phyloP scores from a whole-genome alignment of 2,888 invertebrate species.

The Seladonia tumulorum region DNA sequence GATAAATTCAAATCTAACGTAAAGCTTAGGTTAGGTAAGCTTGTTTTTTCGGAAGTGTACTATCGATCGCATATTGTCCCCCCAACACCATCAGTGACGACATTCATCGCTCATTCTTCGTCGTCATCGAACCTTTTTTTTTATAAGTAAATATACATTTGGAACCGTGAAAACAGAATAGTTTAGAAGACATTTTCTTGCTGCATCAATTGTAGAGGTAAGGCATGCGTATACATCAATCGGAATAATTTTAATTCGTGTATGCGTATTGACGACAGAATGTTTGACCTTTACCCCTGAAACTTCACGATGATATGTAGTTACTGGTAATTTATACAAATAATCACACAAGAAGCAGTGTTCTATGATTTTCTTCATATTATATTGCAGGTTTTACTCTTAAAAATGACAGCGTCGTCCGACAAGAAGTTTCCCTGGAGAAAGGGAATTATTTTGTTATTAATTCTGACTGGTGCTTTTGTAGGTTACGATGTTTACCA shows the following conservation, averaged over 20 bases:
- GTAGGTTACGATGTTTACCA: slow-evolving; percentile 88
- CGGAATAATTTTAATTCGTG: background rate
- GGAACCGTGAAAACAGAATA: slow-evolving; percentile 15
- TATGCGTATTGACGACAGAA: background rate
- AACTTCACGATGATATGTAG: slow-evolving; percentile 1
- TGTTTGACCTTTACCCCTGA: slow-evolving; percentile 44
- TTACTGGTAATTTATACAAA: background rate
- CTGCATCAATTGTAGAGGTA: slow-evolving; percentile 18
- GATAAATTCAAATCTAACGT: slow-evolving; percentile 27
- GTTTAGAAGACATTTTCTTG: slow-evolving; percentile 15
- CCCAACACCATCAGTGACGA: slow-evolving; percentile 56
- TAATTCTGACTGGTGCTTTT: slow-evolving; percentile 87
- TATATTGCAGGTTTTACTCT: slow-evolving; percentile 82
- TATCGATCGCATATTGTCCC: slow-evolving; percentile 75
- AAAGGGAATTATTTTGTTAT: slow-evolving; percentile 87
- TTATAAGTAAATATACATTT: slow-evolving; percentile 21
- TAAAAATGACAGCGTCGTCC: slow-evolving; percentile 85
- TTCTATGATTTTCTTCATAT: background rate
- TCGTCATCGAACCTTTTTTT: slow-evolving; percentile 41
- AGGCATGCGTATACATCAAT: slow-evolving; percentile 24
- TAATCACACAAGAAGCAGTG: background rate
- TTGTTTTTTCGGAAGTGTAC: slow-evolving; percentile 60
- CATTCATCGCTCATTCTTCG: slow-evolving; percentile 59
- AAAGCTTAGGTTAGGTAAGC: slow-evolving; percentile 61
- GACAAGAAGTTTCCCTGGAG: slow-evolving; percentile 87